These are phyloP conservation scores for Dinocampus coccinellae DNA, from an alignment of 2,888 invertebrate species.

Conservation along the genomic window DNA sequence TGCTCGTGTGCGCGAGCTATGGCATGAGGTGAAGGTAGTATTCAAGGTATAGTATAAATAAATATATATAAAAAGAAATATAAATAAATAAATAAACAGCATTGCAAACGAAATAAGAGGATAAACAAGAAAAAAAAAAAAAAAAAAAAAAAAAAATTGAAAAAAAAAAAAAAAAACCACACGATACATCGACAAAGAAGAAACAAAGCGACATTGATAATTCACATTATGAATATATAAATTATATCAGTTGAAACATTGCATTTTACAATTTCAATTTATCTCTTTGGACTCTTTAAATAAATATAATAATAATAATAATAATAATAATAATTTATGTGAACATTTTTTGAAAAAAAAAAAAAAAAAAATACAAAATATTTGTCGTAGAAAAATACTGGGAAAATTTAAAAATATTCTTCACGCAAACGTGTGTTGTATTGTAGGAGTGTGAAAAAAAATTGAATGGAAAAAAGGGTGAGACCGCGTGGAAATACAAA, in stretches of 20 bases:
- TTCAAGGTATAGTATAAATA: constrained; percentile 33
- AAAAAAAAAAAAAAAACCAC: not conserved
- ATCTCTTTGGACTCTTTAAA: too few relatives aligned
- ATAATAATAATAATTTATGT: not conserved
- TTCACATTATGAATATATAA: too few relatives aligned
- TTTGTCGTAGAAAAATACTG: too few relatives aligned
- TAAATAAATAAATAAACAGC: constrained; percentile 46
- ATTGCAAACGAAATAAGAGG: constrained; percentile 26
- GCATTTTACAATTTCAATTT: too few relatives aligned
- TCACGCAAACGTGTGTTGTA: not conserved
- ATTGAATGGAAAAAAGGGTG: not conserved
- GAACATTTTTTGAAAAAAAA: not conserved
- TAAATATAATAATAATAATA: too few relatives aligned
- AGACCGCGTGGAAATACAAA: not conserved
- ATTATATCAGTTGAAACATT: too few relatives aligned
- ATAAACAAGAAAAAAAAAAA: not conserved
- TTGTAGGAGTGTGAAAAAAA: not conserved
- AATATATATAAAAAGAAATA: constrained; percentile 41
- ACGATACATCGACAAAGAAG: not conserved
- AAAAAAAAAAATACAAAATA: too few relatives aligned
- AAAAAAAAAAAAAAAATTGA: not conserved
- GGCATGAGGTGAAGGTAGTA: constrained; percentile 26
- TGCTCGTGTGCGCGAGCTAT: constrained; percentile 51
- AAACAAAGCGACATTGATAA: too few relatives aligned
- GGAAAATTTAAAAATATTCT: not conserved